phyloP scores from a whole-genome alignment of 2,113 vertebrate genomes.

The Colius striatus region DNA sequence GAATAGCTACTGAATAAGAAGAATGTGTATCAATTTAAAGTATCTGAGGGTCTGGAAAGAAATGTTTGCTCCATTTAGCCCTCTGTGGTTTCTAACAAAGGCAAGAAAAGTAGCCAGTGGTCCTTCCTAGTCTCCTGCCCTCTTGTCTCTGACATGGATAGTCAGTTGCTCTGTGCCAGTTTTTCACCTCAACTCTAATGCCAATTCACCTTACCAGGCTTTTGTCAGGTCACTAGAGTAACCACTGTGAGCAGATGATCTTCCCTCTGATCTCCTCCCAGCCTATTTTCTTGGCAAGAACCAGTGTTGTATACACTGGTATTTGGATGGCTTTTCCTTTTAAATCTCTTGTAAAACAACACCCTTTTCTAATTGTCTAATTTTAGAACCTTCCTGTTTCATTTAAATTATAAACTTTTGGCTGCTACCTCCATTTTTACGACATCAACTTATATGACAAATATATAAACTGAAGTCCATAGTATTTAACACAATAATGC shows the following conservation, averaged over 20 bases:
- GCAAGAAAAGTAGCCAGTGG: neutral
- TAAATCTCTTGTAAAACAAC: neutral
- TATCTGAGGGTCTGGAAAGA: neutral
- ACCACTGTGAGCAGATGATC: neutral
- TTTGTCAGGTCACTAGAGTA: conserved; percentile 2
- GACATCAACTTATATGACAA: neutral
- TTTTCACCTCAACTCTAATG: neutral
- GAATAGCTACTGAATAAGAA: neutral
- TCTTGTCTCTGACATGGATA: neutral
- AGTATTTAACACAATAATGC: neutral
- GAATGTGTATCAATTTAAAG: neutral
- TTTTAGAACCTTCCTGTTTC: neutral
- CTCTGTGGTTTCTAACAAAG: neutral
- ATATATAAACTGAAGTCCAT: neutral
- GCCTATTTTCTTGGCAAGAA: neutral
- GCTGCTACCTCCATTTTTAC: neutral
- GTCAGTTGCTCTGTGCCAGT: neutral
- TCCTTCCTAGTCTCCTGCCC: neutral
- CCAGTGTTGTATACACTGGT: neutral
- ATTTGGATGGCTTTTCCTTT: conserved; percentile 7
- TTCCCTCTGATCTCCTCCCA: conserved; percentile 31
- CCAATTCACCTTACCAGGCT: neutral
- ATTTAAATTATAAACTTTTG: neutral
- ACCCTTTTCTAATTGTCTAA: neutral
- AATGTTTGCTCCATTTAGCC: neutral